Conservation (phyloP, 2,113 vertebrate genomes). For the Monopterus albus region DNA sequence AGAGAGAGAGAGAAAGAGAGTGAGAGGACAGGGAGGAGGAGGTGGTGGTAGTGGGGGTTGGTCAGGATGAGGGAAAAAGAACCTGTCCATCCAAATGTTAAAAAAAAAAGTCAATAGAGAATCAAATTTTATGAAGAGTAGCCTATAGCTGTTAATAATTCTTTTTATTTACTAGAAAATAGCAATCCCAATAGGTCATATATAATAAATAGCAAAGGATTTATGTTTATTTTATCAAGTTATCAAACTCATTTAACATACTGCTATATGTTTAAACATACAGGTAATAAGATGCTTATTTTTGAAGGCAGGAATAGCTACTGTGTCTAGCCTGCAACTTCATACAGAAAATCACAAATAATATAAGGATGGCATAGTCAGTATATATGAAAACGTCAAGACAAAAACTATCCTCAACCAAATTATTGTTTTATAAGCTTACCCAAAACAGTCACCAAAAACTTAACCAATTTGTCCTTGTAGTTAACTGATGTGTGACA, state of each 20-base stretch:
- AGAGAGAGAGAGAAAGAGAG: conserved; percentile 40
- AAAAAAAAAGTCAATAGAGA: conserved; percentile 49
- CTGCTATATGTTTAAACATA: too few relatives aligned
- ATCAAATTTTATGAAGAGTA: conserved; percentile 3
- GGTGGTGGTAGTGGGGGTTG: conserved; percentile 34
- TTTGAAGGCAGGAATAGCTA: neutral
- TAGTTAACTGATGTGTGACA: neutral
- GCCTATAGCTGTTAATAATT: neutral
- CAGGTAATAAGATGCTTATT: neutral
- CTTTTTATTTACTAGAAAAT: neutral
- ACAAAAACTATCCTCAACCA: too few relatives aligned
- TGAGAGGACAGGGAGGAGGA: conserved; percentile 39
- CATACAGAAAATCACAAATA: neutral
- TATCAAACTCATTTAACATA: too few relatives aligned
- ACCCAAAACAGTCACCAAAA: too few relatives aligned
- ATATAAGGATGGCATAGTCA: too few relatives aligned
- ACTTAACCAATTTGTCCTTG: neutral
- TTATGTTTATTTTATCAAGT: too few relatives aligned
- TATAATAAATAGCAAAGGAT: neutral
- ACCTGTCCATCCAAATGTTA: conserved; percentile 66
- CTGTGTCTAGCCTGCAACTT: neutral
- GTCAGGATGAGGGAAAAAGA: conserved; percentile 59
- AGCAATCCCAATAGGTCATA: neutral
- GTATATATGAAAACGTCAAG: neutral
- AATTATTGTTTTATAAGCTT: too few relatives aligned